Conservation (phyloP, 2,888 invertebrate species). For the Stratiomys singularior region DNA sequence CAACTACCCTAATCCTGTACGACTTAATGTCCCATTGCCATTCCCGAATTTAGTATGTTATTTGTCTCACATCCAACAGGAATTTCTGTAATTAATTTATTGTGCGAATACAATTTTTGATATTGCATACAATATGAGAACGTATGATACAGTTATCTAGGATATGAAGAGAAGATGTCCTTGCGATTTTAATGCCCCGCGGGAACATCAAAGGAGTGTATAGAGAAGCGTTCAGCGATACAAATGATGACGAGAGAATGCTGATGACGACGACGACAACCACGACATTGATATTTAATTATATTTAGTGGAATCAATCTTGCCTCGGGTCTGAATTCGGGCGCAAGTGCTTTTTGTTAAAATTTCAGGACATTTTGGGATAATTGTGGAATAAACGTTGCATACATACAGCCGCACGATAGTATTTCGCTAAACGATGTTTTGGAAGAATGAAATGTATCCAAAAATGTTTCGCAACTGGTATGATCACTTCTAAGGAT, state of each 20-base stretch:
- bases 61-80: constrained; percentile 49
- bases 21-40: not conserved
- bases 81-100: constrained; percentile 52
- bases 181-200: constrained; percentile 45
- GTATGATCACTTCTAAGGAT: too few species aligned
- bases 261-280: constrained; percentile 12
- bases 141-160: constrained; percentile 9
- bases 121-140: not conserved
- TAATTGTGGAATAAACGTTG: too few species aligned
- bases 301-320: constrained; percentile 28
- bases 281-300: not conserved
- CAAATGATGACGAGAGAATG: constrained; percentile 15
- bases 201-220: constrained; percentile 36
- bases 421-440: too few species aligned
- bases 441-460: too few species aligned
- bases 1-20: too few species aligned
- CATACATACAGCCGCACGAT: too few species aligned
- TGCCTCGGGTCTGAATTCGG: constrained; percentile 6
- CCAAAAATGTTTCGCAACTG: too few species aligned
- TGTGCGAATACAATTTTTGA: constrained; percentile 44
- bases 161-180: constrained; percentile 42
- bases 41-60: constrained; percentile 12
- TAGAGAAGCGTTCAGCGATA: constrained; percentile 25
- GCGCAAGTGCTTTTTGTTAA: too few species aligned
- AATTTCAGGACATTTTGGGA: too few species aligned